Conservation (phyloP, 2,113 vertebrate genomes). For the Hemiscyllium ocellatum region DNA sequence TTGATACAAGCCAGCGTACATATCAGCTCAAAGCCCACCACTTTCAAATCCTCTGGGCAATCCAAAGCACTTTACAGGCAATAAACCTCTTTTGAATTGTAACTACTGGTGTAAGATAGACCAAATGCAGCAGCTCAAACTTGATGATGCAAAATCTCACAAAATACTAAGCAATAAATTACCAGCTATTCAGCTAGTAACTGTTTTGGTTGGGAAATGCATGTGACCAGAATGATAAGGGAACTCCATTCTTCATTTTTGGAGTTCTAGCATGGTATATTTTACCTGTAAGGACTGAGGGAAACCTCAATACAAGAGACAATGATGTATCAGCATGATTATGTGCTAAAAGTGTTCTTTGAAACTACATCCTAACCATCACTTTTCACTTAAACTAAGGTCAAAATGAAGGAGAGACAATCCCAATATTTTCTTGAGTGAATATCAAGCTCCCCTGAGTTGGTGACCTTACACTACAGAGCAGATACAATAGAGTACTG, state of each 20-base stretch:
- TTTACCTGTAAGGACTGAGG: neutral
- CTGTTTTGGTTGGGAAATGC: neutral
- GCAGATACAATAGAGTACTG: no score
- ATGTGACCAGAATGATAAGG: neutral
- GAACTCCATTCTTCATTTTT: neutral
- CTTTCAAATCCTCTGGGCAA: neutral
- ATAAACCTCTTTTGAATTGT: neutral
- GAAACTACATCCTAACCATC: neutral
- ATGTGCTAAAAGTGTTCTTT: neutral
- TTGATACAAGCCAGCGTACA: no score
- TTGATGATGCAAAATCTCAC: neutral
- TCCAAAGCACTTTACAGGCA: neutral
- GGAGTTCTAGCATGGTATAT: neutral
- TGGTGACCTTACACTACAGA: no score
- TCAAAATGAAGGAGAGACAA: neutral
- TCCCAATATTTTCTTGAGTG: no score
- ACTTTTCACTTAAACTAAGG: neutral
- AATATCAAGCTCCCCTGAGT: no score
- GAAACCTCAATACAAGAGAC: neutral
- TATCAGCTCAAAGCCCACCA: no score
- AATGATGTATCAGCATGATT: neutral
- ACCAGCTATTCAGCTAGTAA: neutral
- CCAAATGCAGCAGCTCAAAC: neutral
- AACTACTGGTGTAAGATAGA: neutral
- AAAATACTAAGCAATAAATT: neutral